These are phyloP conservation scores for Pangasius sanitwongsei DNA, from an alignment of 2,797 vertebrate genomes.

Conservation along the genomic window DNA sequence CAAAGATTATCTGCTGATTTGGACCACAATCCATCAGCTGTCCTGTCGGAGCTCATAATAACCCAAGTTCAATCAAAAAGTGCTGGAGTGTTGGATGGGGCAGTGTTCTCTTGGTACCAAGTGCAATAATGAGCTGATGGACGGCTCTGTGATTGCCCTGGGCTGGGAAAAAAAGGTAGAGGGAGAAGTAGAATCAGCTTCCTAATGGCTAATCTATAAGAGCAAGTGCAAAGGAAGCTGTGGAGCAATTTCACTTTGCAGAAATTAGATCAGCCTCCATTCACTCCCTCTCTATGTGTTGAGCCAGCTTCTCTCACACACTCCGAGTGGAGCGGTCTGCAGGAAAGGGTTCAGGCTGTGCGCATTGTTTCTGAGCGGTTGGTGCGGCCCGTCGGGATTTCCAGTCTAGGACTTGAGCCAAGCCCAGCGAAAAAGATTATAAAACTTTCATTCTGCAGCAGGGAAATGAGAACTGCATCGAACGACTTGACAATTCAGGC, in stretches of 20 bases:
- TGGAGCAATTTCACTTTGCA: slow-evolving; percentile 68
- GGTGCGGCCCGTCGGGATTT: slow-evolving; percentile 64
- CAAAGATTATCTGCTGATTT: slow-evolving; percentile 3
- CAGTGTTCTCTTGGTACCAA: slow-evolving; percentile 68
- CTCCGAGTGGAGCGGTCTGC: slow-evolving; percentile 20
- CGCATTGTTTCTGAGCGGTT: slow-evolving; percentile 67
- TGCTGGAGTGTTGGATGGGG: slow-evolving; percentile 64
- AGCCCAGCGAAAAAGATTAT: slow-evolving; percentile 65
- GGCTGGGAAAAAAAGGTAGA: slow-evolving; percentile 52
- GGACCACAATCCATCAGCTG: slow-evolving; percentile 19
- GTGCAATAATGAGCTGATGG: slow-evolving; percentile 74
- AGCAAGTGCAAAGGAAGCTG: slow-evolving; percentile 72
- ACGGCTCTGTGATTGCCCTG: slow-evolving; percentile 69
- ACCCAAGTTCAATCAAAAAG: slow-evolving; percentile 19
- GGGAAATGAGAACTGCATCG: slow-evolving; percentile 51
- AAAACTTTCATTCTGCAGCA: slow-evolving; percentile 60
- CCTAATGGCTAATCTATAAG: slow-evolving; percentile 81
- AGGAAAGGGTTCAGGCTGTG: slow-evolving; percentile 61
- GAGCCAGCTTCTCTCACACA: slow-evolving; percentile 1
- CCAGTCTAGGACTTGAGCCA: slow-evolving; percentile 65
- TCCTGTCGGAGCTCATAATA: slow-evolving; percentile 16
- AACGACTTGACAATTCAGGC: slow-evolving; percentile 11
- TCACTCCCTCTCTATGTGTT: slow-evolving; percentile 39
- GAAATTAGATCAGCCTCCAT: slow-evolving; percentile 72
- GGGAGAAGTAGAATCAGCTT: slow-evolving; percentile 73